Evolutionary conservation across 2,797 vertebrate genomes (phyloP).

Genomic region (Tadarida brasiliensis): DNA sequence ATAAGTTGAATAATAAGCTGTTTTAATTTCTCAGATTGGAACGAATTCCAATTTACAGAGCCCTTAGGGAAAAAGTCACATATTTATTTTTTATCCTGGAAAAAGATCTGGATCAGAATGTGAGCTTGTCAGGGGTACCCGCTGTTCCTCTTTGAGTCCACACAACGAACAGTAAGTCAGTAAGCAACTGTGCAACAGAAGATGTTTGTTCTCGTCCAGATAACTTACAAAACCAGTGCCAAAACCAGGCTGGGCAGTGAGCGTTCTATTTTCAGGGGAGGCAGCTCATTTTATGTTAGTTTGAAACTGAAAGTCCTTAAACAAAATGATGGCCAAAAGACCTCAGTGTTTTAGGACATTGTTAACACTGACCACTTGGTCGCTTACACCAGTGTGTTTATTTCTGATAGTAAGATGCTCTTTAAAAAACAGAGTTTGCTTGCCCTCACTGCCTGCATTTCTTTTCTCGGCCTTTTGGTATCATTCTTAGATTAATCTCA

Average conservation of each 20-base stretch:
- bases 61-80: not conserved
- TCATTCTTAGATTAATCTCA: slow-evolving; percentile 88
- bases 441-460: slow-evolving; percentile 84
- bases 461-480: slow-evolving; percentile 88
- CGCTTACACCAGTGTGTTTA: not conserved
- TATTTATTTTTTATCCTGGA: slow-evolving; percentile 4
- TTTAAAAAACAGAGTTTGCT: not conserved
- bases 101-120: not conserved
- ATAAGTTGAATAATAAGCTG: not conserved
- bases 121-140: rapidly evolving
- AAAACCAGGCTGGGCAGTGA: not conserved
- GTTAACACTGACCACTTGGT: not conserved
- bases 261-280: not conserved
- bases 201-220: not conserved
- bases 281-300: slow-evolving; percentile 12
- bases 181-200: not conserved
- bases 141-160: not conserved
- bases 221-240: not conserved
- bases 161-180: not conserved
- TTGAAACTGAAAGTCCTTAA: slow-evolving; percentile 25
- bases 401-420: not conserved
- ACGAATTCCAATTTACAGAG: not conserved
- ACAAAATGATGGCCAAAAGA: not conserved
- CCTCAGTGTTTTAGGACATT: not conserved
- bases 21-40: not conserved